These are phyloP conservation scores for Diuraphis noxia DNA, from an alignment of 1,140 invertebrate genomes.

Conservation along the genomic window DNA sequence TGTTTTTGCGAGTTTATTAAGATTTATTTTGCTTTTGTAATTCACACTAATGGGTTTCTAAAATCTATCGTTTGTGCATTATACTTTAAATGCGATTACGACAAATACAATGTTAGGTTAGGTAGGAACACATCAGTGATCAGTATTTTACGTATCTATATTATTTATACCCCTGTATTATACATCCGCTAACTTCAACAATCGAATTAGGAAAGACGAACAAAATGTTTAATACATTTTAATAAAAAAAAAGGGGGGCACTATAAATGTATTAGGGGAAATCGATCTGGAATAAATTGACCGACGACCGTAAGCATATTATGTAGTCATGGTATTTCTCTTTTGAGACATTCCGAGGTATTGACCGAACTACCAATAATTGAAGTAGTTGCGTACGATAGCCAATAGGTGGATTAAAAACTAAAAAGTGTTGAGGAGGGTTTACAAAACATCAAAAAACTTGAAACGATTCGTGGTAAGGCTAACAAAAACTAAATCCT, in stretches of 20 bases:
- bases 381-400: background rate
- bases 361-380: background rate
- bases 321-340: background rate
- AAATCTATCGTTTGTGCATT: background rate
- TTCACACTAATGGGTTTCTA: background rate
- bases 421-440: background rate
- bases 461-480: background rate
- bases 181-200: background rate
- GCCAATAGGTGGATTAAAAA: background rate
- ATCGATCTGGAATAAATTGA: background rate
- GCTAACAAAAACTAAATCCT: background rate
- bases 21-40: background rate
- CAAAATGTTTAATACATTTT: background rate
- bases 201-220: background rate
- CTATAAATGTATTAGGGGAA: background rate
- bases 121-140: background rate
- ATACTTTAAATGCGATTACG: background rate
- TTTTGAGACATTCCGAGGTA: background rate
- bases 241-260: background rate
- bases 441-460: background rate
- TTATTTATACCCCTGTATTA: background rate
- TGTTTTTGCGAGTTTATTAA: background rate
- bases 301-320: background rate
- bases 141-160: no score
- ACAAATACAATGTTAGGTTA: background rate